Base-by-base conservation (phyloP, 2,113 vertebrate species). In the Hippotragus niger region DNA sequence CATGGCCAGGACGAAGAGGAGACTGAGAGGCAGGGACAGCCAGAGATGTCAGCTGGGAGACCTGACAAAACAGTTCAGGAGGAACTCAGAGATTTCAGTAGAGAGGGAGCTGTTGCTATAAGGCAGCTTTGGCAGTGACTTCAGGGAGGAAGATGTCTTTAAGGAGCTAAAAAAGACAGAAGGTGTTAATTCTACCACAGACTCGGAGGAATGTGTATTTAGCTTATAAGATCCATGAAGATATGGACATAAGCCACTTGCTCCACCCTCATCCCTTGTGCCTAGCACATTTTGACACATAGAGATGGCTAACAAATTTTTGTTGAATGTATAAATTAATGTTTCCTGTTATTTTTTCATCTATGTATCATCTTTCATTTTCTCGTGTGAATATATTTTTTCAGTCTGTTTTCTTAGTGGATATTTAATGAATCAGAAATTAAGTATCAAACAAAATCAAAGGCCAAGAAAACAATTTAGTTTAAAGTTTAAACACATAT, bases 41-140 rank as follows among this genome's bases (percentile, higher is more conserved):
- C 85, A 81, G 2, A 3, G 29, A 53, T 94, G 83, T 40, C 43
- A 91, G 16, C 5, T 88, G 45, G 82, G n/a, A 25, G 76, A 33
- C 36, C 25, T 83, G 23, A 94, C n/a, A 55, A 94, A 94, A 36
- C 92, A 96, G 25, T 91, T 94, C 52, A 88, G 60, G 60, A 88
- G 60, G 40, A 97, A 97, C 57, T 58, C 57, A 27, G 57, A 95
- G 8, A 64, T 29, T 81, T 96, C 91, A 88, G 0, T 25, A n/a
- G 88, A 29, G 36, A 82, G 12, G 27, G 55, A 76, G 7, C 33
- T 62, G 12, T 76, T 97, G n/a, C 23, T 87, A 31, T 53, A 52
- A n/a, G 27, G 60, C 43, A 60, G 40, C 96, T 91, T 74, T 82
- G 52, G 33, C 27, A 47, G 45, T 23, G 50, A 43, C 15, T 74